Percentiles rank a stretch among this genome's conserved stretches.
Conservation (phyloP, 2,888 invertebrate species). For the Norana najaformis region DNA sequence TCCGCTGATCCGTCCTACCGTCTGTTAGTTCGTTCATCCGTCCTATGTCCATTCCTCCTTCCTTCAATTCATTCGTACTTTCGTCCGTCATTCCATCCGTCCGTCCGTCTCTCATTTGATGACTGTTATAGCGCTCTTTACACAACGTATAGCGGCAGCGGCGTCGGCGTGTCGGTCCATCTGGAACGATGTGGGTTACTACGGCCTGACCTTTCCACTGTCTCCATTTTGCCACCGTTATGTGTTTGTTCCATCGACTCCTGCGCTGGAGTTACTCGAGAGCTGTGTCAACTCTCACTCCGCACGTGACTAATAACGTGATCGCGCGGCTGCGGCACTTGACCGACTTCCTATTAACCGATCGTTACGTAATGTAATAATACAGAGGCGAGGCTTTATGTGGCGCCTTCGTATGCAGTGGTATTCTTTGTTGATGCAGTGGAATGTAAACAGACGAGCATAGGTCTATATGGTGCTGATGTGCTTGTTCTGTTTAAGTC, state of each 20-base stretch:
- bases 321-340: background rate
- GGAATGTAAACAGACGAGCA: too few species aligned
- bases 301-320: background rate
- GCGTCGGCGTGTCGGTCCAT: background rate
- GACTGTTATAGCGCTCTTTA: too few species aligned
- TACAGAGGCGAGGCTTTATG: too few species aligned
- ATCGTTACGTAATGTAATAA: background rate
- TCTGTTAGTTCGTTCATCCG: background rate
- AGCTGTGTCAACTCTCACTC: background rate
- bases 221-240: background rate
- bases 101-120: too few species aligned
- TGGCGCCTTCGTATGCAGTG: too few species aligned
- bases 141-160: background rate
- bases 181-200: background rate
- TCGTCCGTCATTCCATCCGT: background rate
- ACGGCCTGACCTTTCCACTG: background rate
- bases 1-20: background rate
- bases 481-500: background rate
- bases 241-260: background rate
- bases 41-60: background rate
- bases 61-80: background rate
- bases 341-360: background rate
- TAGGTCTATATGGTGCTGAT: too few species aligned
- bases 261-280: background rate
- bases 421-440: too few species aligned